Percentiles rank a stretch among this genome's conserved stretches.
Evolutionary conservation across 2,797 vertebrate species (phyloP).

Genomic region (Artibeus jamaicensis): DNA sequence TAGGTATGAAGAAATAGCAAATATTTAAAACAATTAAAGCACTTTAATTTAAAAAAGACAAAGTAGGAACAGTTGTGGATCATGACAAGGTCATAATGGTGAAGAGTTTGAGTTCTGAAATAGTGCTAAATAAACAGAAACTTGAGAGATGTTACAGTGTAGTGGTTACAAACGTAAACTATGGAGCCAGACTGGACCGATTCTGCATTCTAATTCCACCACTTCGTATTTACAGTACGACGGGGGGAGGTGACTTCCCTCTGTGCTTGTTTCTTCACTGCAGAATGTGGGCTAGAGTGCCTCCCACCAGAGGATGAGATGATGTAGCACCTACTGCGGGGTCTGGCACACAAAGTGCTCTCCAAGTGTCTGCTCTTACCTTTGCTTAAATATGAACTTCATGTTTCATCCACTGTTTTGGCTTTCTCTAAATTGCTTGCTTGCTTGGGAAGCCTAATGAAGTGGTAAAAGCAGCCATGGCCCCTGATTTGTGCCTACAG

Average conservation of each 20-base stretch:
- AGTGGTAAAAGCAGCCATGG: not conserved
- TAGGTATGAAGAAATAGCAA: not conserved
- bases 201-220: not conserved
- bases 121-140: not conserved
- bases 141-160: not conserved
- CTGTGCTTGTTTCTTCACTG: not conserved
- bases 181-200: not conserved
- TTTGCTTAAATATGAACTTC: not conserved
- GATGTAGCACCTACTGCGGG: not conserved
- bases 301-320: not conserved
- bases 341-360: not conserved
- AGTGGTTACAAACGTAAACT: not conserved
- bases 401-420: not conserved
- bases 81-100: not conserved
- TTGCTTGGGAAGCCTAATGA: not conserved
- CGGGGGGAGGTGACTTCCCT: not conserved
- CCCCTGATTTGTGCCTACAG: not conserved
- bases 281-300: not conserved
- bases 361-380: not conserved
- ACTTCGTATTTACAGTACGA: not conserved
- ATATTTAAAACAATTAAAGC: not conserved
- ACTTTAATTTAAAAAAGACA: slow-evolving; percentile 12
- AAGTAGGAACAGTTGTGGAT: not conserved
- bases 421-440: not conserved
- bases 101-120: not conserved